Base-by-base conservation (phyloP, 2,113 vertebrate genomes). In the Microcebus murinus region DNA sequence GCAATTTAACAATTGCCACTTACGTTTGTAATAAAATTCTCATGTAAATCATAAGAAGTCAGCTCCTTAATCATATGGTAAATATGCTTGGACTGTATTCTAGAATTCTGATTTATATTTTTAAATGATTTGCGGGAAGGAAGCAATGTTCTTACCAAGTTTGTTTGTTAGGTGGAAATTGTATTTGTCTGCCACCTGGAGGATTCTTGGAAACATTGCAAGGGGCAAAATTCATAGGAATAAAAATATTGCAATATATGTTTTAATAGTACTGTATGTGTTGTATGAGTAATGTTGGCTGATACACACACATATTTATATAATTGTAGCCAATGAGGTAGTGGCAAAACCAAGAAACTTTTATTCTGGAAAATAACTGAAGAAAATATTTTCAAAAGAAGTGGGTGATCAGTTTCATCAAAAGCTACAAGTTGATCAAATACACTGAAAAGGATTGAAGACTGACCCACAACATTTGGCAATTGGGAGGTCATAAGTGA, bases 141-240 rank as follows among this genome's bases (percentile, higher is more conserved):
- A 68, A 91, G 34, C 84, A 39, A 82, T 34, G 1, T 21, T 86
- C 29, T 85, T 80, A 90, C 20, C 1, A 34, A 89, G 14, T 18
- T 67, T 96, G 48, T 76, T 45, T 55, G n/a, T 82, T 90, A 84
- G 8, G 39, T 48, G 1, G 29, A 95, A 68, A 94, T 27, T 95
- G 97, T 71, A 71, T 52, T 98, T 31, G 97, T 1, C 98, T 98
- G 98, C 98, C 98, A 97, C 96, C 98, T 99, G 97, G 98, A 36
- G 98, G 98, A 97, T 13, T 80, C 90, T n/a, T 0, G 70, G 29
- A 76, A 57, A 76, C 8, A 96, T 73, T 68, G 93, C 96, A 93
- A 86, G 81, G 79, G 57, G 45, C 45, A 87, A 88, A 88, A 68
- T 80, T 79, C 34, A 73, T 34, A 55, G 9, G 34, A 61, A 89